A percentile compares a stretch with the other conserved stretches of the same genome.
These are phyloP conservation scores for Polymixis flavicincta DNA, from an alignment of 2,888 invertebrate genomes.

Conservation along the genomic window DNA sequence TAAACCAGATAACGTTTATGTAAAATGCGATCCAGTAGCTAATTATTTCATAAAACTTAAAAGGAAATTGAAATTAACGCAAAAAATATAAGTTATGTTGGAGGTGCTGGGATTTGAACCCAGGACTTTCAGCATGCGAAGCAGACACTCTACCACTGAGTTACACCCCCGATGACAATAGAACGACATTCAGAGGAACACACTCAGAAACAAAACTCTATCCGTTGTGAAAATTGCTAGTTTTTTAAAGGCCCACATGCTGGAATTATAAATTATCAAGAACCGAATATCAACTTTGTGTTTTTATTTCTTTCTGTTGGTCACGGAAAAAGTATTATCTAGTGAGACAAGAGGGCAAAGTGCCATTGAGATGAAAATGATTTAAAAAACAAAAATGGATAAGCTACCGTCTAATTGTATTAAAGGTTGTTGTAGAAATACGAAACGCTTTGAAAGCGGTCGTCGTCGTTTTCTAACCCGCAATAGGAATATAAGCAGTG, in stretches of 20 bases:
- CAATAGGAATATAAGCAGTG: background rate
- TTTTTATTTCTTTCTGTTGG: background rate
- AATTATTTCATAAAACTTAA: too few species aligned
- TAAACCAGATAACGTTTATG: too few species aligned
- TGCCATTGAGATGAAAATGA: too few species aligned
- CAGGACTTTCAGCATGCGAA: conserved; percentile 92
- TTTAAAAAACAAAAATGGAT: too few species aligned
- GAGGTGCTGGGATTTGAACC: conserved; percentile 92
- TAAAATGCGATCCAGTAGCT: too few species aligned
- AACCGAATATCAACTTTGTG: background rate
- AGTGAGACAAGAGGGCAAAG: background rate
- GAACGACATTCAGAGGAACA: background rate
- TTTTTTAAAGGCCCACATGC: background rate
- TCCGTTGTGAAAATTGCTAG: background rate
- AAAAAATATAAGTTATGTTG: conserved; percentile 68
- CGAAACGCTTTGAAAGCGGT: background rate
- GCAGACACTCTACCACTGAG: conserved; percentile 89
- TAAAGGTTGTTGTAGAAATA: background rate
- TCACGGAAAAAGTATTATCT: background rate
- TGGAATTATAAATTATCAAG: background rate
- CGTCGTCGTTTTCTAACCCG: background rate
- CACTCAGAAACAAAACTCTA: background rate
- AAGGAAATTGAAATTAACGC: too few species aligned
- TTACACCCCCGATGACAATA: conserved; percentile 17
- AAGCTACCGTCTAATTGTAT: background rate